phyloP scores from a whole-genome alignment of 2,888 invertebrate species.

The Metopia argyrocephala region DNA sequence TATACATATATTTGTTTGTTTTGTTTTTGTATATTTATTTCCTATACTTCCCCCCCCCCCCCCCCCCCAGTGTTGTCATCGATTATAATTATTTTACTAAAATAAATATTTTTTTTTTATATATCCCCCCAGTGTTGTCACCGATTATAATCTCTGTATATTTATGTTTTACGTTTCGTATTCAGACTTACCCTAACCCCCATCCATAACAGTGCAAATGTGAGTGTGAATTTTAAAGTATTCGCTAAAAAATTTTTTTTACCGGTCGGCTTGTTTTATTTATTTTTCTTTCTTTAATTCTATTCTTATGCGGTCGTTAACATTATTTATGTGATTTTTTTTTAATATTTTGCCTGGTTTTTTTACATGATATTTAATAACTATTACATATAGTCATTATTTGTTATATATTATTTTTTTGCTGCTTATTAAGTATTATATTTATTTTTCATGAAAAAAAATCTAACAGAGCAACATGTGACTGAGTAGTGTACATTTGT shows the following conservation, averaged over 20 bases:
- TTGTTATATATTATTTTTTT: conserved; percentile 19
- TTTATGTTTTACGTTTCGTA: conserved; percentile 1
- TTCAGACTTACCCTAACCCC: not conserved
- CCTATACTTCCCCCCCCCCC: not conserved
- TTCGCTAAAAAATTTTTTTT: conserved; percentile 13
- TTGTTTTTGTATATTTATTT: too few relatives aligned
- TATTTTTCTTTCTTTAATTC: not conserved
- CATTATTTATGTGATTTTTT: conserved; percentile 43
- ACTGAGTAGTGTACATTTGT: conserved; percentile 60
- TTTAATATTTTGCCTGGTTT: conserved; percentile 10
- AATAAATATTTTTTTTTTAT: not conserved
- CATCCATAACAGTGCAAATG: not conserved
- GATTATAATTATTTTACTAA: not conserved
- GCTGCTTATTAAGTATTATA: conserved; percentile 14
- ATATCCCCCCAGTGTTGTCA: conserved; percentile 6
- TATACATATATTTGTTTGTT: too few relatives aligned
- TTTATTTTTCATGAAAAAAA: not conserved
- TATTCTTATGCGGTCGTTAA: conserved; percentile 54
- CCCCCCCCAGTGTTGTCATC: not conserved
- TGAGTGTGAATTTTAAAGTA: conserved; percentile 22
- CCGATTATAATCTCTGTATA: not conserved
- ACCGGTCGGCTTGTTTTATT: conserved; percentile 26
- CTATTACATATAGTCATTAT: conserved; percentile 46
- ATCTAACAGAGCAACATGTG: conserved; percentile 57
- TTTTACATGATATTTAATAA: conserved; percentile 45